phyloP scores from a whole-genome alignment of 2,888 invertebrate genomes.

The Athalia rosae region DNA sequence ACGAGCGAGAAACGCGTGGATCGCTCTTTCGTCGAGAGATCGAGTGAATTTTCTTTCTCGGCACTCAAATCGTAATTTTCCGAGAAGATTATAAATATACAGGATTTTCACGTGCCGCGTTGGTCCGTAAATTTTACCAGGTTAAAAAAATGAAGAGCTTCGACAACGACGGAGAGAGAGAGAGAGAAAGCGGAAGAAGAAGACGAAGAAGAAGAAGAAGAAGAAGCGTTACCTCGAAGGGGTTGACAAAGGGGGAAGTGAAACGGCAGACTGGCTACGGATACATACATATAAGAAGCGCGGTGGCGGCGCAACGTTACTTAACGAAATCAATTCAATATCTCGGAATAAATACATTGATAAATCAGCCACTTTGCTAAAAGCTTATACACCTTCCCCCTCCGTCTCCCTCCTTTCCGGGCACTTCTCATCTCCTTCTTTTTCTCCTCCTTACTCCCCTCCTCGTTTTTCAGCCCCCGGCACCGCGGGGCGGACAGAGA shows the following conservation, averaged over 20 bases:
- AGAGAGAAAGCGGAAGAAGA: too few relatives aligned
- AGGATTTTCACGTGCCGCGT: too few relatives aligned
- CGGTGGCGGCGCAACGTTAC: slow-evolving; percentile 58
- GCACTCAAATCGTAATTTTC: too few relatives aligned
- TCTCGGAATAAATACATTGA: slow-evolving; percentile 74
- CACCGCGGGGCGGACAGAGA: slow-evolving; percentile 22
- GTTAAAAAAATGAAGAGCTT: too few relatives aligned
- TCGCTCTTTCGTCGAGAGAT: too few relatives aligned
- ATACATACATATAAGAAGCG: slow-evolving; percentile 20
- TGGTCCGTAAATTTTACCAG: too few relatives aligned
- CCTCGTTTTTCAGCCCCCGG: neutral
- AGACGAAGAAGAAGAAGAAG: too few relatives aligned
- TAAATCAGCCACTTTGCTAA: slow-evolving; percentile 73
- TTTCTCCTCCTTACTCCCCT: neutral
- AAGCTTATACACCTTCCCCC: slow-evolving; percentile 69
- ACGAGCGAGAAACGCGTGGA: too few relatives aligned
- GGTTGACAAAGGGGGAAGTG: slow-evolving; percentile 12
- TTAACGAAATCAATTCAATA: slow-evolving; percentile 73
- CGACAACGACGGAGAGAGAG: too few relatives aligned
- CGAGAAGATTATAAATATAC: too few relatives aligned
- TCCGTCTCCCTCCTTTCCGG: slow-evolving; percentile 4
- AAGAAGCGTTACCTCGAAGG: too few relatives aligned
- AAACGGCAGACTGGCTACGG: slow-evolving; percentile 19
- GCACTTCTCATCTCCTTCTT: neutral
- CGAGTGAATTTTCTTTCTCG: too few relatives aligned